phyloP scores from a whole-genome alignment of 1,140 invertebrate species.

The Ips typographus region DNA sequence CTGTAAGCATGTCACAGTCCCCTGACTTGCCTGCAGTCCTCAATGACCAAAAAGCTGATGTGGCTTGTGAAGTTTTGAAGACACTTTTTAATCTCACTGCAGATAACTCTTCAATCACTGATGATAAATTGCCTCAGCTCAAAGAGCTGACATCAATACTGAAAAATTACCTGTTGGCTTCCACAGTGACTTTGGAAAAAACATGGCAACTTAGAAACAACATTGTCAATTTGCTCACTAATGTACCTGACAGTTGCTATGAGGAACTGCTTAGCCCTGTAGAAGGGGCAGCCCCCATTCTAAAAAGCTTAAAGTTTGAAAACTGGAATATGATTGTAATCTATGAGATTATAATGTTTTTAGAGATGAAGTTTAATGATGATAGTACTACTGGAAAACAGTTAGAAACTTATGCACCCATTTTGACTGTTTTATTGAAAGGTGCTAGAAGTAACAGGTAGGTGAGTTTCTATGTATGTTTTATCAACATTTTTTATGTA shows the following conservation, averaged over 20 bases:
- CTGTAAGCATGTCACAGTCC: conserved; percentile 32
- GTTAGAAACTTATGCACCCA: conserved; percentile 71
- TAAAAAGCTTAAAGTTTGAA: conserved; percentile 56
- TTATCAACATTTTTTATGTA: too few relatives aligned
- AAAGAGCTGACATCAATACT: conserved; percentile 72
- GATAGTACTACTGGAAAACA: conserved; percentile 53
- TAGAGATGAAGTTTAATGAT: conserved; percentile 46
- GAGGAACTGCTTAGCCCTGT: conserved; percentile 50
- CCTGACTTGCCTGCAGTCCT: conserved; percentile 28
- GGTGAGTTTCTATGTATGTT: background rate
- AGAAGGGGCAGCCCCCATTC: conserved; percentile 36
- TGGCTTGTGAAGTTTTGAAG: conserved; percentile 84
- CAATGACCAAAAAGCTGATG: conserved; percentile 63
- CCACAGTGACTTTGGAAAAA: conserved; percentile 61
- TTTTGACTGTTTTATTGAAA: conserved; percentile 74
- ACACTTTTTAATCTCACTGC: conserved; percentile 86
- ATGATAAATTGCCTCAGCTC: conserved; percentile 73
- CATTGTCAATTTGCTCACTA: conserved; percentile 63
- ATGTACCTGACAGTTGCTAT: conserved; percentile 54
- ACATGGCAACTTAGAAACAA: conserved; percentile 73
- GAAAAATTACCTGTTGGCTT: conserved; percentile 68
- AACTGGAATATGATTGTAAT: conserved; percentile 50
- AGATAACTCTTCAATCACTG: conserved; percentile 55
- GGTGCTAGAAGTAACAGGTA: conserved; percentile 60
- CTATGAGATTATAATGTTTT: conserved; percentile 48